Conservation (phyloP, 2,113 vertebrate genomes). For the Callipepla californica region DNA sequence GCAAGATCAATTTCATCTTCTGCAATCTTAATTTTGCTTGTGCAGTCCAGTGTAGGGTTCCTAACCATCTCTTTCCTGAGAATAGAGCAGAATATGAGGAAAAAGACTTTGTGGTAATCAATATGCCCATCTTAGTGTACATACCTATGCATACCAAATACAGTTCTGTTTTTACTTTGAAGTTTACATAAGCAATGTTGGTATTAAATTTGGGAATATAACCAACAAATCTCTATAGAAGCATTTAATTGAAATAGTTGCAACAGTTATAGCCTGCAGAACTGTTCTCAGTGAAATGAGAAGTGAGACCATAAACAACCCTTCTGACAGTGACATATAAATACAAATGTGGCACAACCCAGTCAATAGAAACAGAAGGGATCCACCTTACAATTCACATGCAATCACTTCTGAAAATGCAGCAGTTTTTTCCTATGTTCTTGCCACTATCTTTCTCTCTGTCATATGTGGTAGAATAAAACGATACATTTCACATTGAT, state of each 20-base stretch:
- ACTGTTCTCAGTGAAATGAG: not conserved
- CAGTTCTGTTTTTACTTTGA: not conserved
- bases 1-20: not conserved
- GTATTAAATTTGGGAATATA: constrained; percentile 10
- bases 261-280: not conserved
- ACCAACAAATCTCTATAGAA: constrained; percentile 31
- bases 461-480: not conserved
- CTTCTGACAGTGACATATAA: not conserved
- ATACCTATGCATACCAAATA: not conserved
- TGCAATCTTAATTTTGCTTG: not conserved
- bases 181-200: not conserved
- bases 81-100: not conserved
- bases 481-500: constrained; percentile 1
- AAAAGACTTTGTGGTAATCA: not conserved
- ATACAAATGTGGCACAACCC: not conserved
- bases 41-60: not conserved
- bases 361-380: not conserved
- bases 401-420: not conserved
- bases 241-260: constrained; percentile 12
- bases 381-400: not conserved
- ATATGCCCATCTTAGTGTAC: not conserved
- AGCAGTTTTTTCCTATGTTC: not conserved
- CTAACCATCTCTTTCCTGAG: not conserved
- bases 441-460: not conserved
- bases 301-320: not conserved